Evolutionary conservation across 2,888 invertebrate genomes (phyloP).

Genomic region (Macropis europaea): DNA sequence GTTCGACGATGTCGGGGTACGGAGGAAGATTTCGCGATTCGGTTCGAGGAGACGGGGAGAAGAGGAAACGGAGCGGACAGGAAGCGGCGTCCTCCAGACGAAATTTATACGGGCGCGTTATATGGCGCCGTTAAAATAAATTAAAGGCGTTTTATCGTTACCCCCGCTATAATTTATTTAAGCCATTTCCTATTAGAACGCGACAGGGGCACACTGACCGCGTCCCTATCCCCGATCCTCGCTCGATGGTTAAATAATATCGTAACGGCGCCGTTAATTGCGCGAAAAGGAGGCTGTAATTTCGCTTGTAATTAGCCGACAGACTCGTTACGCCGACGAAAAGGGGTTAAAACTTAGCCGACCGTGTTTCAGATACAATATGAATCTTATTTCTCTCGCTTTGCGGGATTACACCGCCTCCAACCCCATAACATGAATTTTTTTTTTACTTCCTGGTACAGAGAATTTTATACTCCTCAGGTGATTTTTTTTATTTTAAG

Average conservation of each 20-base stretch:
- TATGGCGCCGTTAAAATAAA: constrained; percentile 74
- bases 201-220: constrained; percentile 37
- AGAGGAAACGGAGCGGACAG: neutral
- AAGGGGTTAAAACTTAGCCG: too few relatives aligned
- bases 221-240: constrained; percentile 7
- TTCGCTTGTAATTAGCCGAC: constrained; percentile 23
- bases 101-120: constrained; percentile 74
- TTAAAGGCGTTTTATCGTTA: constrained; percentile 73
- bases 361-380: too few relatives aligned
- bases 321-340: constrained; percentile 3
- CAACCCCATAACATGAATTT: too few relatives aligned
- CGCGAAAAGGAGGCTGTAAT: constrained; percentile 39
- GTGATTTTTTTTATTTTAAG: too few relatives aligned
- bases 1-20: too few relatives aligned
- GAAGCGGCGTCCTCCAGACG: constrained; percentile 37
- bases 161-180: constrained; percentile 68
- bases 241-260: constrained; percentile 30
- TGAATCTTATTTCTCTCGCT: too few relatives aligned
- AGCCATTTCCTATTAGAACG: constrained; percentile 53
- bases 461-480: too few relatives aligned
- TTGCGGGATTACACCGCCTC: too few relatives aligned
- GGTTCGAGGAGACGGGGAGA: neutral
- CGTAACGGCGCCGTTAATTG: constrained; percentile 18
- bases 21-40: too few relatives aligned
- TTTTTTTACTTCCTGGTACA: too few relatives aligned